Evolutionary conservation across 2,888 invertebrate genomes (phyloP).

Genomic region (Drosophila anceps): DNA sequence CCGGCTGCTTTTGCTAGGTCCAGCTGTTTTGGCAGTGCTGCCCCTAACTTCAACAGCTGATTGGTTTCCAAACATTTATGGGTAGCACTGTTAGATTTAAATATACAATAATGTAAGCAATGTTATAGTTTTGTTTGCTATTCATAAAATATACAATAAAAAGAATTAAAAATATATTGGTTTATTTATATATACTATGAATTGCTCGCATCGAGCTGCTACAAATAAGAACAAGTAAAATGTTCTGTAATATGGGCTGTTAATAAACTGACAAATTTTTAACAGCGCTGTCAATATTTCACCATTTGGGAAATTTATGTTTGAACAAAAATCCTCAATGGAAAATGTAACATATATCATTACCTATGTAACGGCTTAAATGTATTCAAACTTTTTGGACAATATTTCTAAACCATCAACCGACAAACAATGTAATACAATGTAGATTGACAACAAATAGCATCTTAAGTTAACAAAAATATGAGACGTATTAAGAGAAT

Average conservation of each 20-base stretch:
- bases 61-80: background rate
- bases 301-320: background rate
- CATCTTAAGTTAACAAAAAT: background rate
- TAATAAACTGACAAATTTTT: background rate
- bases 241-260: background rate
- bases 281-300: background rate
- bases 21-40: slow-evolving; percentile 51
- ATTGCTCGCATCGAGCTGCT: background rate
- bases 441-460: background rate
- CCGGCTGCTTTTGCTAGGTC: slow-evolving; percentile 26
- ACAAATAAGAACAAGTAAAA: background rate
- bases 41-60: slow-evolving; percentile 30
- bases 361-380: background rate
- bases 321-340: background rate
- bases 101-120: no score
- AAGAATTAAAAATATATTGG: no score
- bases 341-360: background rate
- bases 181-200: background rate
- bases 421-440: background rate
- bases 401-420: background rate
- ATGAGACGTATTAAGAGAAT: background rate
- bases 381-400: background rate
- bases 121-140: background rate
- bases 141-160: background rate
- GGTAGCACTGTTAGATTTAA: background rate